Percentiles rank a stretch among this genome's conserved stretches.
Evolutionary conservation across 2,797 vertebrate genomes (phyloP).

Genomic region (Alfaro cultratus): DNA sequence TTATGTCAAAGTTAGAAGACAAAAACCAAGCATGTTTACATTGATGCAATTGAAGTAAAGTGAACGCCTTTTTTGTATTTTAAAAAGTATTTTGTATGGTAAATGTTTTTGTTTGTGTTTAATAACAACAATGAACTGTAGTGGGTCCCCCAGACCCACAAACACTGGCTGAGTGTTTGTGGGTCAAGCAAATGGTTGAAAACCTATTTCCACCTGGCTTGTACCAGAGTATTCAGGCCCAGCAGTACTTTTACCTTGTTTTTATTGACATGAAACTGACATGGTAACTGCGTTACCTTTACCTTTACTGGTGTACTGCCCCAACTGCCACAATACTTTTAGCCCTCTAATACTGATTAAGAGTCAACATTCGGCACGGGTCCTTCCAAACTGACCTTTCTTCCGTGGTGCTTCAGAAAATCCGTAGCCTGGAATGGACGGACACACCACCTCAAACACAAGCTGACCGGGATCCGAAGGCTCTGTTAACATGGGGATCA

Average conservation of each 20-base stretch:
- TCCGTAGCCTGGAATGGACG: slow-evolving; percentile 91
- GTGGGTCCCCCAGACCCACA: not conserved
- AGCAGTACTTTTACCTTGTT: not conserved
- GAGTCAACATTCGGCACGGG: not conserved
- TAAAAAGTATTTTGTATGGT: not conserved
- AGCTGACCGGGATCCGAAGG: slow-evolving; percentile 51
- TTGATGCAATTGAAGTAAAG: not conserved
- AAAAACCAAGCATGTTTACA: not conserved
- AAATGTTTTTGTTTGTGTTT: not conserved
- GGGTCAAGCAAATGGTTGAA: too few relatives aligned
- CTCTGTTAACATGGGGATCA: slow-evolving; percentile 86
- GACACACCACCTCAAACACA: slow-evolving; percentile 89
- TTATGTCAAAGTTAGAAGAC: not conserved
- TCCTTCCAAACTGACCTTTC: slow-evolving; percentile 75
- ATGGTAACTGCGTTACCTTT: too few relatives aligned
- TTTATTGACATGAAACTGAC: not conserved
- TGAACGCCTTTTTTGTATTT: not conserved
- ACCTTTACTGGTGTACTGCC: not conserved
- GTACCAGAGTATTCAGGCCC: not conserved
- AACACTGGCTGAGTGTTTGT: not conserved
- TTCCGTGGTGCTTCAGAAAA: slow-evolving; percentile 88
- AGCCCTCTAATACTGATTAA: not conserved
- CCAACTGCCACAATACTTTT: not conserved
- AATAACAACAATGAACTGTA: not conserved
- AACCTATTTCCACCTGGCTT: not conserved